Percentiles rank a stretch among this genome's conserved stretches.
These are phyloP conservation scores for Bungarus multicinctus DNA, from an alignment of 2,113 vertebrate genomes.

Conservation along the genomic window DNA sequence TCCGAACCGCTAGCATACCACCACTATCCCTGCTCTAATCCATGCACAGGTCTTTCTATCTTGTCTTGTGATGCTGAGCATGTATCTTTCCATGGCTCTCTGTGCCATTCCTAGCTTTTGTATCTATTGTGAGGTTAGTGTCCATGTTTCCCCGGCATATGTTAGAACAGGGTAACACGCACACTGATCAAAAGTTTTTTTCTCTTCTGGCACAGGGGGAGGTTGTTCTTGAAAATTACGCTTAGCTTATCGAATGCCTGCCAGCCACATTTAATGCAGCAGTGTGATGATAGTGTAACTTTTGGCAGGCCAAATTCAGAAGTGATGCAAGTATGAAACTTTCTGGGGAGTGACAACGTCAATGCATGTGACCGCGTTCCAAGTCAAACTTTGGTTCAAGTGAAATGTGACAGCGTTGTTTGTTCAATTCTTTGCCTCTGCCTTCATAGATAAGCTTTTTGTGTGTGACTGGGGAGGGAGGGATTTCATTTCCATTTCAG, in stretches of 20 bases:
- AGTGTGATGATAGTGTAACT: background rate
- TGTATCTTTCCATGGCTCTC: too few relatives aligned
- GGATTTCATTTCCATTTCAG: background rate
- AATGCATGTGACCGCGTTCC: background rate
- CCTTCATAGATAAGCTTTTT: background rate
- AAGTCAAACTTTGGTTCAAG: background rate
- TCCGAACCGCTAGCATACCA: too few relatives aligned
- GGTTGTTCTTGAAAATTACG: background rate
- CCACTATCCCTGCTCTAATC: too few relatives aligned
- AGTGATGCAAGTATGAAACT: background rate
- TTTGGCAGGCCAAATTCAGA: conserved; percentile 20
- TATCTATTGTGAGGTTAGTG: background rate
- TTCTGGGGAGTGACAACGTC: background rate
- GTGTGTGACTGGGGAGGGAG: background rate
- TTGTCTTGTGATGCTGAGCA: too few relatives aligned
- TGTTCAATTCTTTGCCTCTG: background rate
- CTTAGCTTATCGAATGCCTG: background rate
- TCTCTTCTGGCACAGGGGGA: background rate
- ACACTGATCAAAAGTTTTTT: background rate
- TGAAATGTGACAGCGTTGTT: background rate
- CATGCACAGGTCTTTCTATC: too few relatives aligned
- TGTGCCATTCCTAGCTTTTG: background rate
- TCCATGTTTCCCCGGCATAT: background rate
- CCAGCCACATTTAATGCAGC: background rate
- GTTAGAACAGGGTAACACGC: background rate